Conservation (phyloP, 1,140 invertebrate genomes). For the Coenobita brevimanus region DNA sequence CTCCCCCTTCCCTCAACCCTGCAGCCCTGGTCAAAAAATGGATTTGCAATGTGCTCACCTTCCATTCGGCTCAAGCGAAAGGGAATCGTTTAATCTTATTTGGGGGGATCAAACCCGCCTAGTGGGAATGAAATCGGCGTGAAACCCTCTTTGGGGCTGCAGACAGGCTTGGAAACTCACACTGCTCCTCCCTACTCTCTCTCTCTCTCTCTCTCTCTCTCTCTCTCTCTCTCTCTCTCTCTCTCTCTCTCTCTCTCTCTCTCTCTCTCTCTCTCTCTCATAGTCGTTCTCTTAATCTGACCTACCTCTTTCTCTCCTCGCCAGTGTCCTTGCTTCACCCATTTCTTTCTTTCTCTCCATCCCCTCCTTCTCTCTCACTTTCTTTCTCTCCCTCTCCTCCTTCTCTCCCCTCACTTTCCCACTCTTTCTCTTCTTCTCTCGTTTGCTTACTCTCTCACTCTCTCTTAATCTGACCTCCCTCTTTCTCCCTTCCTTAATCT, state of each 20-base stretch:
- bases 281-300: no score
- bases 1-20: slow-evolving; percentile 14
- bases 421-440: neutral
- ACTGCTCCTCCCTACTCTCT: neutral
- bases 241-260: neutral
- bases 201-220: neutral
- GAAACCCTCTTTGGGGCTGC: slow-evolving; percentile 58
- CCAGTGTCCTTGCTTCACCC: neutral
- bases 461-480: no score
- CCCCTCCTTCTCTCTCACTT: neutral
- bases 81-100: slow-evolving; percentile 66
- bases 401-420: neutral
- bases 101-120: slow-evolving; percentile 60
- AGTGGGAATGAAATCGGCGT: slow-evolving; percentile 63
- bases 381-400: neutral
- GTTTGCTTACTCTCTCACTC: neutral
- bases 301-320: neutral
- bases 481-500: no score
- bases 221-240: slow-evolving; percentile 25
- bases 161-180: neutral
- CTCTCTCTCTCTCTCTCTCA: neutral
- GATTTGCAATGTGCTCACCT: slow-evolving; percentile 64
- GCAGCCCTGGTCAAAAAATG: slow-evolving; percentile 44
- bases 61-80: slow-evolving; percentile 62
- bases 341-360: neutral